Evolutionary conservation across 2,797 vertebrate genomes (phyloP), one percentile per base, ranked within the genome.

Genomic region (Prionace glauca): DNA sequence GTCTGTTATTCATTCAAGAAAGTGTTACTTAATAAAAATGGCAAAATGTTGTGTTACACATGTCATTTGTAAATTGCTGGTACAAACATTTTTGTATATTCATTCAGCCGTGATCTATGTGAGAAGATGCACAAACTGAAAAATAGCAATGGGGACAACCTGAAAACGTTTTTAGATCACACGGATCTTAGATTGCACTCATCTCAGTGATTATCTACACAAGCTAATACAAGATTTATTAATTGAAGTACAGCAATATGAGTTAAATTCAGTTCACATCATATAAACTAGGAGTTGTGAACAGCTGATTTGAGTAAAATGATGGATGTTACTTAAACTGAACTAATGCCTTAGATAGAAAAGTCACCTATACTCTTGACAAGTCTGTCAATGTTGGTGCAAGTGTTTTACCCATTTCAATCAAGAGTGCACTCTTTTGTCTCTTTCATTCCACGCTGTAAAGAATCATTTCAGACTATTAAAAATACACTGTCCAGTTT

Each of bases 1-100:
- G 41, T 50, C 45, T 72, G 56, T 74, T 74, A 94, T 94, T 94
- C 93, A 94, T 94, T 69, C 41, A 94, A 71, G 22, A 36, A 50
- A 56, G 45, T 29, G 69, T 56, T 50, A 26, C 22, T 94, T 72
- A 26, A 74, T 94, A 94, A 94, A 94, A 50, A 50, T 72, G 69
- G 14, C 69, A 94, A 72, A 94, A 94, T 94, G 71, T 74, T 72
- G 41, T 36, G 60, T 8, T 62, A 50, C 11, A 8, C 93, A 72
- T 74, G 45, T 24, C 71, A 74, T 74, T 94, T 74, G 32, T 71
- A 71, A 74, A 72, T 94, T 50, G 93, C 93, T 72, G 24, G 45
- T 74, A 41, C 93, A 50, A 74, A 11, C 36, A 71, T 62, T 93
- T 91, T 71, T 67, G 24, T 72, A 24, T 94, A 32, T 94, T 94